Base-by-base conservation (phyloP, 2,797 vertebrate genomes). In the Cyprinodon diabolis region DNA sequence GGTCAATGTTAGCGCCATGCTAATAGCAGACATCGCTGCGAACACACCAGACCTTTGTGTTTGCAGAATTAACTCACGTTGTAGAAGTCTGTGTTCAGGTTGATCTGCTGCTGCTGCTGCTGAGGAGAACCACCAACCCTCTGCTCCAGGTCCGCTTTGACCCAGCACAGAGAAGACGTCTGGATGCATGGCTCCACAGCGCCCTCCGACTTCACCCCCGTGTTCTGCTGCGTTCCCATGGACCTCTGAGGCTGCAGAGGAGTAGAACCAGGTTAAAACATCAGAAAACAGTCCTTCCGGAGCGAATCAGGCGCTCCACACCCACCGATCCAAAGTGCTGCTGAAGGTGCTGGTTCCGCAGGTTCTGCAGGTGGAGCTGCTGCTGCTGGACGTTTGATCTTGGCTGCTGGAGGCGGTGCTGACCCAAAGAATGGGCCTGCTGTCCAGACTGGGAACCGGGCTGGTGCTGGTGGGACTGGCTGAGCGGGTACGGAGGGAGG, bases 401-500 rank as follows among this genome's bases (percentile, higher is more conserved):
- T 1, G 77, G 75, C 71, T 92, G 92, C 71, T 90, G 92, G 35
- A 85, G 83, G 54, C 76, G 90, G 47, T 86, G 89, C 68, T 88
- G 91, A 25, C 71, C 76, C 78, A 90, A 63, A 0, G 60, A 51
- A 14, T 83, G 68, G 25, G 82, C 79, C 71, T 92, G 89, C 82
- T 92, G 92, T 19, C 68, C 77, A 0, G 86, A 35, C 78, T 89
- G 91, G 68, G 88, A 71, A 65, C 84, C 74, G 17, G 86, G 71
- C 72, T 89, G 93, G 80, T 84, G 81, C 69, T 87, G 91, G 76
- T 92, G 89, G 10, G 95, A 88, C 71, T 95, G 96, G 63, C 86
- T 92, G 75, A 96, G 96, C 0, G 95, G 89, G 80, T 97, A 97
- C 0, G 95, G 95, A 0, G 95, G 95, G n/a, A 97, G 94, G 47